Percentiles rank a stretch among this genome's conserved stretches.
Conservation (phyloP, 2,113 vertebrate species). For the Pseudois nayaur region DNA sequence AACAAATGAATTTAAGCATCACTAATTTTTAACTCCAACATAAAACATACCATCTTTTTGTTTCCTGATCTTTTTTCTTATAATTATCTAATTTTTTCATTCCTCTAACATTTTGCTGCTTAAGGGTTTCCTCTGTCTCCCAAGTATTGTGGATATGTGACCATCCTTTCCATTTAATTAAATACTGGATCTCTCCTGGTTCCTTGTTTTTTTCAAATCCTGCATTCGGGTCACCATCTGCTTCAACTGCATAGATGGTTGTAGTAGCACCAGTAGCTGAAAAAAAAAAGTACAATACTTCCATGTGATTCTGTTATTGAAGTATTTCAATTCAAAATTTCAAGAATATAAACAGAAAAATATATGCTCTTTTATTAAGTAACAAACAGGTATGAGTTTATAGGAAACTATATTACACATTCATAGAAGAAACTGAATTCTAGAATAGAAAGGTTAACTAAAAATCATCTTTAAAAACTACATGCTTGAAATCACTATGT, state of each 20-base stretch:
- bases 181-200: conserved; percentile 90
- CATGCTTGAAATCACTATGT: neutral
- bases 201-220: conserved; percentile 91
- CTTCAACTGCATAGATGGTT: conserved; percentile 96
- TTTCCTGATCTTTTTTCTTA: conserved; percentile 98
- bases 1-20: neutral
- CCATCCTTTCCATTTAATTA: conserved; percentile 99
- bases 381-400: neutral
- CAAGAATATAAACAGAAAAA: neutral
- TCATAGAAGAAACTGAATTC: conserved; percentile 15
- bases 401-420: neutral
- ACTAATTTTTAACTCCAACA: conserved; percentile 2
- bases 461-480: neutral
- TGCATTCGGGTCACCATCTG: conserved; percentile 94
- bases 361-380: neutral
- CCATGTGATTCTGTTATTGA: neutral
- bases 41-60: conserved; percentile 88
- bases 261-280: conserved; percentile 94
- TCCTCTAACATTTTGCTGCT: conserved; percentile 96
- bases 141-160: conserved; percentile 99
- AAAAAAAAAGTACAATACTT: conserved; percentile 20
- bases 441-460: neutral
- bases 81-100: conserved; percentile 99
- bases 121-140: conserved; percentile 97
- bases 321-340: neutral